Base-by-base conservation (phyloP, 2,888 invertebrate genomes). In the Ophonus ardosiacus region DNA sequence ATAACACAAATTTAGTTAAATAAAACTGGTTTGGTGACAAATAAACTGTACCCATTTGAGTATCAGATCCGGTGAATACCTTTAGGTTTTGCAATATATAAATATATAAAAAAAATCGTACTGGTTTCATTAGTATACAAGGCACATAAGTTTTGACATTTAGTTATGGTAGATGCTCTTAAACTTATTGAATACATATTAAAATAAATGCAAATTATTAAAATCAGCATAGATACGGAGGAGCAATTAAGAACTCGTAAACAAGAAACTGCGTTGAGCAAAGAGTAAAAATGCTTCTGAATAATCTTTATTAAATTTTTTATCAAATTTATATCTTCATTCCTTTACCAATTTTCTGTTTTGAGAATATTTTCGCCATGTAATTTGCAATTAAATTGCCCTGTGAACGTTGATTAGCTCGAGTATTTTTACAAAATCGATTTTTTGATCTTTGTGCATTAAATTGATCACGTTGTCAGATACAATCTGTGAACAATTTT, bases 361-460 rank as follows among this genome's bases (percentile, higher is more conserved):
- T 74, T 43, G 15, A 17, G 18, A 74, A 74, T 74, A 8, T 40
- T 74, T 38, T 18, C 43, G 18, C 15, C 43, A 10, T n/a, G 18
- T 43, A 74, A 74, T 74, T 74, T 74, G 71, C 71, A 74, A 74
- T 74, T 74, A 74, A 74, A 74, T 74, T 74, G 43, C 71, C 40
- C 17, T 18, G 38, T 13, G 24, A 38, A 38, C 15, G 17, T 15
- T 43, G 71, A 74, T 74, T 74, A 74, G 18, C 17, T 43, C 13
- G 68, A 68, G 17, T 68, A 68, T 68, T 68, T 68, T 40, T 15
- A 40, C 40, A 68, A 68, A 68, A 68, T 68, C 71, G 71, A 74
- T 74, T 74, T 74, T 74, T 74, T 18, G 43, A 74, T 43, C 43
- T 43, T 74, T 74, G 71, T 15, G 43, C 7, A 74, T 43, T 74